Conservation (phyloP, 1,140 invertebrate species). For the Atta colombica region DNA sequence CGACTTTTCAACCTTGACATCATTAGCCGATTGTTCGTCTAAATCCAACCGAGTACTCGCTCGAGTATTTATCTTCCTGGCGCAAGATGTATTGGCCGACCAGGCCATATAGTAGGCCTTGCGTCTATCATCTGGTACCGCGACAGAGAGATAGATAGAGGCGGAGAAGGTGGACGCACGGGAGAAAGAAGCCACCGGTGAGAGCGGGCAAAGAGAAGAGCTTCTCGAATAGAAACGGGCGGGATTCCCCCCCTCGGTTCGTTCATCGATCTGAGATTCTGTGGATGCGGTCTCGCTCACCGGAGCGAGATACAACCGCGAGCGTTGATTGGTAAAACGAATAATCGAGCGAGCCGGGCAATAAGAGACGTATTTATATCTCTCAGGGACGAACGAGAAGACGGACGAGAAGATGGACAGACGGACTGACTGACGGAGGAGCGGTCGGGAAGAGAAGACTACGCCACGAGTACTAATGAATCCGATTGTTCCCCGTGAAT, state of each 20-base stretch:
- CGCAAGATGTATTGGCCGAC: conserved; percentile 70
- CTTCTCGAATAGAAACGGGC: conserved; percentile 52
- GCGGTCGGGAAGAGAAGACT: conserved; percentile 65
- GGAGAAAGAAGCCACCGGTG: conserved; percentile 40
- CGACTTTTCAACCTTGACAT: conserved; percentile 74
- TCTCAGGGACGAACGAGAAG: conserved; percentile 65
- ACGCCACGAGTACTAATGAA: conserved; percentile 79
- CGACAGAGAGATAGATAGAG: conserved; percentile 42
- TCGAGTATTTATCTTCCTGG: conserved; percentile 71
- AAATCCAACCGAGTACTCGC: conserved; percentile 62
- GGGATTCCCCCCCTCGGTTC: conserved; percentile 34
- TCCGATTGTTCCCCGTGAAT: conserved; percentile 83
- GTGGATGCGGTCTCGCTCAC: conserved; percentile 58
- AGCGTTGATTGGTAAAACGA: conserved; percentile 77
- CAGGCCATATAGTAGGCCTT: conserved; percentile 23
- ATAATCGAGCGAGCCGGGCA: conserved; percentile 73
- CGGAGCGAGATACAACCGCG: conserved; percentile 55
- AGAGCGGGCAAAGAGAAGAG: conserved; percentile 42
- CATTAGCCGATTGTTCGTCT: conserved; percentile 76
- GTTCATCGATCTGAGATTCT: conserved; percentile 71
- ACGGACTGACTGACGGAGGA: conserved; percentile 54
- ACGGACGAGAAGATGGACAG: conserved; percentile 53
- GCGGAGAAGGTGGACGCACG: conserved; percentile 6
- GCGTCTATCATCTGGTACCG: conserved; percentile 69
- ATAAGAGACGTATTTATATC: conserved; percentile 78